These are phyloP conservation scores for Phyllotreta cruciferae DNA, from an alignment of 2,888 invertebrate genomes.

Conservation along the genomic window DNA sequence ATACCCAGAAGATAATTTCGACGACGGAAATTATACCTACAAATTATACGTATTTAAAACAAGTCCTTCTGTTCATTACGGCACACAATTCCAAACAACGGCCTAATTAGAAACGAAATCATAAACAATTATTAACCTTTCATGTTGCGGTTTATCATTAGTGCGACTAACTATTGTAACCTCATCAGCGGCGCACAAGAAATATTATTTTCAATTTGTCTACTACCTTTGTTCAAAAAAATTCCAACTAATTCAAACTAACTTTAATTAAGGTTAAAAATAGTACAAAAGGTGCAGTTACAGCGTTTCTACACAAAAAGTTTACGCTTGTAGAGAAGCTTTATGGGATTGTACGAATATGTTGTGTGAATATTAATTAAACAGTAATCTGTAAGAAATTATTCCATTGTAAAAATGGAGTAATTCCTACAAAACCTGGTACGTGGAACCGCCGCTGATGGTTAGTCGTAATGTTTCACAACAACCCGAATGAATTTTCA, in stretches of 20 bases:
- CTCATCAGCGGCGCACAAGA: not conserved
- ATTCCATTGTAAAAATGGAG: not conserved
- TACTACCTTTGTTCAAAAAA: not conserved
- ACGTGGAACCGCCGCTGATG: constrained; percentile 2
- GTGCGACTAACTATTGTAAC: constrained; percentile 17
- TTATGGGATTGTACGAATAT: no score
- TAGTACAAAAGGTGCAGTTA: no score
- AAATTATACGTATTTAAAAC: constrained; percentile 21
- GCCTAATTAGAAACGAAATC: constrained; percentile 30
- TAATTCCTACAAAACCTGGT: not conserved
- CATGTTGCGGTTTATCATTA: constrained; percentile 27
- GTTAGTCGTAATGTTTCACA: constrained; percentile 4
- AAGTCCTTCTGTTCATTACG: constrained; percentile 18
- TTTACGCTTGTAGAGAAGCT: no score
- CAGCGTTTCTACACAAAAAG: no score
- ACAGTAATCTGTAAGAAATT: no score
- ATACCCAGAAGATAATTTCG: constrained; percentile 24
- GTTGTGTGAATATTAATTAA: no score
- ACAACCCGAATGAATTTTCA: constrained; percentile 31
- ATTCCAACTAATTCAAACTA: no score
- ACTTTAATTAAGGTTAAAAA: no score
- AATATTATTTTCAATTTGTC: not conserved
- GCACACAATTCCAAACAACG: constrained; percentile 17
- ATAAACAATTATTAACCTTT: constrained; percentile 30
- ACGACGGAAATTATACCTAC: constrained; percentile 24